Percentiles rank a stretch among this genome's conserved stretches.
Conservation (phyloP, 2,797 vertebrate genomes). For the Sparus aurata region DNA sequence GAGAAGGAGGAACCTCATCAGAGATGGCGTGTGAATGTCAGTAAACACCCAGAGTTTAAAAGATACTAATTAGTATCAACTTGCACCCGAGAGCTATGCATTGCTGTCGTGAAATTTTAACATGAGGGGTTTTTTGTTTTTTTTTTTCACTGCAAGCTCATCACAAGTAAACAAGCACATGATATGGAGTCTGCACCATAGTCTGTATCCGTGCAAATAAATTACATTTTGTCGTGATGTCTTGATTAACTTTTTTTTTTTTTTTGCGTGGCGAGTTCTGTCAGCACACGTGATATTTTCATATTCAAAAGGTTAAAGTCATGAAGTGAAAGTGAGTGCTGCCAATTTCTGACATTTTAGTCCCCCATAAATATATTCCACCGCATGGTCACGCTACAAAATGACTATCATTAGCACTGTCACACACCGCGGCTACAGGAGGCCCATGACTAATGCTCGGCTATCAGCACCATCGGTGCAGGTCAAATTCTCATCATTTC, state of each 20-base stretch:
- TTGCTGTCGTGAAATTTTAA: slow-evolving; percentile 39
- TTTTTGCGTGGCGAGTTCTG: slow-evolving; percentile 45
- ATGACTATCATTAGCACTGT: slow-evolving; percentile 96
- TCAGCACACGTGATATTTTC: slow-evolving; percentile 63
- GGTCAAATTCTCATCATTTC: slow-evolving; percentile 93
- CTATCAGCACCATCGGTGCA: slow-evolving; percentile 87
- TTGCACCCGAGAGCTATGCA: slow-evolving; percentile 44
- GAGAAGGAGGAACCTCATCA: slow-evolving; percentile 57
- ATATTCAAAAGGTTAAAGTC: slow-evolving; percentile 66
- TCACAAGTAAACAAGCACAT: slow-evolving; percentile 26
- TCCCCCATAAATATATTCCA: slow-evolving; percentile 89
- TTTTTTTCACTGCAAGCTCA: slow-evolving; percentile 19
- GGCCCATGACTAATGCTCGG: slow-evolving; percentile 92
- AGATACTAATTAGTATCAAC: slow-evolving; percentile 56
- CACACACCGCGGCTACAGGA: slow-evolving; percentile 87
- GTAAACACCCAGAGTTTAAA: slow-evolving; percentile 56
- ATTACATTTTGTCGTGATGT: slow-evolving; percentile 3
- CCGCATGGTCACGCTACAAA: slow-evolving; percentile 90
- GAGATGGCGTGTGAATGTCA: slow-evolving; percentile 47
- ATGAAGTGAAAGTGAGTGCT: slow-evolving; percentile 77
- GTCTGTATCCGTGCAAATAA: slow-evolving; percentile 42
- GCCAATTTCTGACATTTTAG: slow-evolving; percentile 88
- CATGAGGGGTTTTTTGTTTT: slow-evolving; percentile 10
- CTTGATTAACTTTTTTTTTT: slow-evolving; percentile 38
- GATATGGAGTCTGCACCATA: slow-evolving; percentile 15